A percentile compares a stretch with the other conserved stretches of the same genome.
Evolutionary conservation across 1,140 invertebrate genomes (phyloP).

Genomic region (Ceratina australensis): DNA sequence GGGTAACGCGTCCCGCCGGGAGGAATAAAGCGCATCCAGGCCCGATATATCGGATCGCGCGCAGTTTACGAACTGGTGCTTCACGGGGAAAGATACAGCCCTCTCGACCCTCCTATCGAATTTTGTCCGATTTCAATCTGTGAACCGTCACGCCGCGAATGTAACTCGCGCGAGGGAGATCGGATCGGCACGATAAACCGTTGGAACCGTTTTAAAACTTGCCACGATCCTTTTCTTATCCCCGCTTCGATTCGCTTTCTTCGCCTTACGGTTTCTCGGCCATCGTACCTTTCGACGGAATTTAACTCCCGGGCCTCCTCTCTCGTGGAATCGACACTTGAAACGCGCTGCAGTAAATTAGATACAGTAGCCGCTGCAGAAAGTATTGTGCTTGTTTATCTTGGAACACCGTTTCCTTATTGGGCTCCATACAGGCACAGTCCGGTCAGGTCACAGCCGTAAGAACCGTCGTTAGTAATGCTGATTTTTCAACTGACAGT

Average conservation of each 20-base stretch:
- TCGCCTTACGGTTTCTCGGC: neutral
- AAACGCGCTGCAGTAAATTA: constrained; percentile 20
- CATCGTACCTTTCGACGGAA: neutral
- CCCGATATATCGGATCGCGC: neutral
- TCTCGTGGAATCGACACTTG: neutral
- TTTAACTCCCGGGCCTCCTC: neutral
- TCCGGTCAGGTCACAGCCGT: too few relatives aligned
- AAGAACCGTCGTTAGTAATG: too few relatives aligned
- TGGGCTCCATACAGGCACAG: too few relatives aligned
- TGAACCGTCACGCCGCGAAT: neutral
- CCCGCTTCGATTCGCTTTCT: neutral
- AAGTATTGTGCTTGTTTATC: too few relatives aligned
- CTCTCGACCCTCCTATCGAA: neutral
- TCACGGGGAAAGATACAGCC: neutral
- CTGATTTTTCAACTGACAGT: too few relatives aligned
- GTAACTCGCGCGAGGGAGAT: constrained; percentile 9
- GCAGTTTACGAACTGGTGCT: neutral
- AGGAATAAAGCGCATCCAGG: neutral
- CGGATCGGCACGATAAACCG: neutral
- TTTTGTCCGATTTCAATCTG: constrained; percentile 25
- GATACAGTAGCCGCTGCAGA: neutral
- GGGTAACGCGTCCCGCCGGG: neutral
- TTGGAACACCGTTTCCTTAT: too few relatives aligned
- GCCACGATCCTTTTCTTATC: neutral
- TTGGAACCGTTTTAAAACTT: neutral